Percentiles rank a stretch among this genome's conserved stretches.
Evolutionary conservation across 2,888 invertebrate genomes (phyloP).

Genomic region (Pseudococcus longispinus): DNA sequence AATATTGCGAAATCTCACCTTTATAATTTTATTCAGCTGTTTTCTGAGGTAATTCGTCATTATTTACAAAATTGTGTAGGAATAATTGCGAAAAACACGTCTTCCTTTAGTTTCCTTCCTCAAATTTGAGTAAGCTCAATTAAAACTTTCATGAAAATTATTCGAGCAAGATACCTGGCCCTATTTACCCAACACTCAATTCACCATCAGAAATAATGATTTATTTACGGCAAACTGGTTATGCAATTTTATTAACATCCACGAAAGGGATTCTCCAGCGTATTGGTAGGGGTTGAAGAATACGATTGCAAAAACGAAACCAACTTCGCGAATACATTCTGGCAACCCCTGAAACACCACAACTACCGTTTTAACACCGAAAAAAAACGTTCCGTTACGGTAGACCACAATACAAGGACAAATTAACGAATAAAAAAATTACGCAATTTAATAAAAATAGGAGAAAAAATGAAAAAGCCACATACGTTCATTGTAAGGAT

Average conservation of each 20-base stretch:
- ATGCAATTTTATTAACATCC: conserved; percentile 9
- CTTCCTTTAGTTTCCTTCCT: not conserved
- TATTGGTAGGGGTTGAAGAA: not conserved
- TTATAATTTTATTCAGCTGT: not conserved
- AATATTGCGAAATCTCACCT: too few species aligned
- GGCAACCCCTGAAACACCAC: not conserved
- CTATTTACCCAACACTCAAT: too few species aligned
- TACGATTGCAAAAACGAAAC: not conserved
- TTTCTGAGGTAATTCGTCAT: not conserved
- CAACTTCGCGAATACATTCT: not conserved
- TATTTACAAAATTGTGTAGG: not conserved
- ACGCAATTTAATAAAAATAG: not conserved
- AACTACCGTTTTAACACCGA: not conserved
- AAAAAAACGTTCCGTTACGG: not conserved
- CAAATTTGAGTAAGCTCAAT: not conserved
- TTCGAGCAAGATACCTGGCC: too few species aligned
- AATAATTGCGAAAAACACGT: not conserved
- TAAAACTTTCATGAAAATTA: too few species aligned
- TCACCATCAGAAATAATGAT: too few species aligned
- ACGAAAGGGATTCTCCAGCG: not conserved
- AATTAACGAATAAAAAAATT: conserved; percentile 30
- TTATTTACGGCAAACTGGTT: not conserved
- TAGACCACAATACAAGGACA: conserved; percentile 19
- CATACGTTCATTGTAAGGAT: not conserved
- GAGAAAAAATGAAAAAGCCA: not conserved